These are phyloP conservation scores for Xiphias gladius DNA, from an alignment of 2,113 vertebrate genomes.

Conservation along the genomic window DNA sequence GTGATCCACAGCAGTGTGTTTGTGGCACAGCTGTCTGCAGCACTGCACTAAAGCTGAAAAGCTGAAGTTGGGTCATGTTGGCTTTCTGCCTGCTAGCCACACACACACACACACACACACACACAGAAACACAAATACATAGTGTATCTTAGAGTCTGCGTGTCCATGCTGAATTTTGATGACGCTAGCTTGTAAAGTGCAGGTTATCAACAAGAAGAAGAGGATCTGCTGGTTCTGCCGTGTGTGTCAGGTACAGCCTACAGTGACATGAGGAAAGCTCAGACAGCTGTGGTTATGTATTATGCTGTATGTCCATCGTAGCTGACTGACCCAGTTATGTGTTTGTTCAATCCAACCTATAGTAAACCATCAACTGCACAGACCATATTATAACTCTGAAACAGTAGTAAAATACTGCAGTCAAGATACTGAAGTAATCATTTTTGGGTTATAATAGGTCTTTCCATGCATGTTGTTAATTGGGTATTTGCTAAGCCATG, in stretches of 20 bases:
- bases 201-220: slow-evolving; percentile 47
- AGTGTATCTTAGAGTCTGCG: slow-evolving; percentile 56
- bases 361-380: slow-evolving; percentile 14
- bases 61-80: slow-evolving; percentile 74
- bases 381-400: neutral
- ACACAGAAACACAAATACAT: slow-evolving; percentile 40
- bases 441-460: neutral
- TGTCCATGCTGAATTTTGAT: slow-evolving; percentile 49
- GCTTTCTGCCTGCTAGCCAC: slow-evolving; percentile 66
- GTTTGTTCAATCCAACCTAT: slow-evolving; percentile 35
- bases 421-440: neutral
- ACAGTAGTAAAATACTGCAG: neutral
- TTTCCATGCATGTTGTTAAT: neutral
- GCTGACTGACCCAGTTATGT: slow-evolving; percentile 62
- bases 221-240: slow-evolving; percentile 41
- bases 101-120: slow-evolving; percentile 17
- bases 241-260: slow-evolving; percentile 39
- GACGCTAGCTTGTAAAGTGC: slow-evolving; percentile 46
- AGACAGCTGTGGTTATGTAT: slow-evolving; percentile 55
- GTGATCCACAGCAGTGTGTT: slow-evolving; percentile 73
- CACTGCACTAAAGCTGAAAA: slow-evolving; percentile 75
- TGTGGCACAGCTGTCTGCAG: slow-evolving; percentile 79
- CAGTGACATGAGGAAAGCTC: slow-evolving; percentile 29
- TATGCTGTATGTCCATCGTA: slow-evolving; percentile 30
- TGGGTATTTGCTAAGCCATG: neutral